phyloP scores from a whole-genome alignment of 2,113 vertebrate genomes.

The Rallus limicola region DNA sequence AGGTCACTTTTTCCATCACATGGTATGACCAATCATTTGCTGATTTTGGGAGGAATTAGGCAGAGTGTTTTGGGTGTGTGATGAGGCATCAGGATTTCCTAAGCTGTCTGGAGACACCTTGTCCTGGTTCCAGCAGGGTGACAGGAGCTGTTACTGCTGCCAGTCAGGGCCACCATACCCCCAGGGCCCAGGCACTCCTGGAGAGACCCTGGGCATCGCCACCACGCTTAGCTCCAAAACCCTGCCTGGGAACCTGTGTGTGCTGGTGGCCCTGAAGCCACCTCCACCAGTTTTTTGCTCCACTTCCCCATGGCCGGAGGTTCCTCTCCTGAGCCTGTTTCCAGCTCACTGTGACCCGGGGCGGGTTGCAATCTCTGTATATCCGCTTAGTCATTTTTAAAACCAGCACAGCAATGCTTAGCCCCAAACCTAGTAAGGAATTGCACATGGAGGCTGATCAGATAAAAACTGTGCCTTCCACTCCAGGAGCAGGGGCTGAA shows the following conservation, averaged over 20 bases:
- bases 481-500: slow-evolving; percentile 43
- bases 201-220: accelerated
- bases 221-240: background rate
- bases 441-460: background rate
- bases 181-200: accelerated
- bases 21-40: background rate
- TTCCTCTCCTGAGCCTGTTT: background rate
- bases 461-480: slow-evolving; percentile 57
- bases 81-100: background rate
- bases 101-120: background rate
- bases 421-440: background rate
- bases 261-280: background rate
- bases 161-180: accelerated
- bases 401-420: slow-evolving; percentile 65
- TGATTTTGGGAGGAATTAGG: background rate
- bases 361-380: accelerated
- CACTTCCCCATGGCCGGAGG: accelerated
- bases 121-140: background rate
- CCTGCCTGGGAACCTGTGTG: accelerated
- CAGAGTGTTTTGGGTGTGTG: background rate
- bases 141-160: background rate
- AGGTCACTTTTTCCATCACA: background rate
- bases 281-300: background rate
- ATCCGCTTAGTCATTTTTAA: background rate
- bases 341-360: accelerated